phyloP scores from a whole-genome alignment of 1,140 invertebrate genomes.

The Cyrtorhinus lividipennis region DNA sequence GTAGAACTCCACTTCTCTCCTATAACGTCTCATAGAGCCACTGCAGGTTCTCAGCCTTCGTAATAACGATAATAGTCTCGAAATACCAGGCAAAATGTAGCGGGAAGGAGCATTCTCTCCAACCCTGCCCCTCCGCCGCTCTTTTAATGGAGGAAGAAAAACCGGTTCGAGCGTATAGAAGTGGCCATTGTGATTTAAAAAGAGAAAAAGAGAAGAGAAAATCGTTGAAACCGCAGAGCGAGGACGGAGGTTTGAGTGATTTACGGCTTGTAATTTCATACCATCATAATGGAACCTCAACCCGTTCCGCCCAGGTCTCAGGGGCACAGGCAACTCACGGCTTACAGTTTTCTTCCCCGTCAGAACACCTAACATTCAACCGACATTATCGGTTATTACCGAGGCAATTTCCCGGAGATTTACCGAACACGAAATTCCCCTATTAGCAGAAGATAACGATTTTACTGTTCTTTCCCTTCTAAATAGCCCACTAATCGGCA shows the following conservation, averaged over 20 bases:
- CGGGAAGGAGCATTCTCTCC: background rate
- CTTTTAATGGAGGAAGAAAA: background rate
- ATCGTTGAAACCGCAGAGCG: conserved; percentile 2
- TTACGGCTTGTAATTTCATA: conserved; percentile 5
- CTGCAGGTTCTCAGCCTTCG: too few relatives aligned
- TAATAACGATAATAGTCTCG: too few relatives aligned
- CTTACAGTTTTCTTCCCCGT: background rate
- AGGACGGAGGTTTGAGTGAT: background rate
- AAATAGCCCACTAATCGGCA: too few relatives aligned
- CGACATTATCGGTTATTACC: background rate
- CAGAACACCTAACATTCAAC: background rate
- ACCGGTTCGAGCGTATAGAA: background rate
- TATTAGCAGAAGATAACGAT: too few relatives aligned
- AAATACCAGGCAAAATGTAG: too few relatives aligned
- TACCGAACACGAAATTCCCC: too few relatives aligned
- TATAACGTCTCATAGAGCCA: too few relatives aligned
- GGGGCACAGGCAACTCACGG: background rate
- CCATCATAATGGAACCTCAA: background rate
- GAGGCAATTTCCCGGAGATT: background rate
- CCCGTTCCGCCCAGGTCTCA: background rate
- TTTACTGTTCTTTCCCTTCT: too few relatives aligned
- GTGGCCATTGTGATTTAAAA: conserved; percentile 3
- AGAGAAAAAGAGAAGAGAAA: background rate
- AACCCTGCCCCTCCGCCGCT: background rate
- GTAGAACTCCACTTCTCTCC: too few relatives aligned